Percentiles rank a stretch among this genome's conserved stretches.
phyloP scores from a whole-genome alignment of 2,113 vertebrate species.

The Columba livia region DNA sequence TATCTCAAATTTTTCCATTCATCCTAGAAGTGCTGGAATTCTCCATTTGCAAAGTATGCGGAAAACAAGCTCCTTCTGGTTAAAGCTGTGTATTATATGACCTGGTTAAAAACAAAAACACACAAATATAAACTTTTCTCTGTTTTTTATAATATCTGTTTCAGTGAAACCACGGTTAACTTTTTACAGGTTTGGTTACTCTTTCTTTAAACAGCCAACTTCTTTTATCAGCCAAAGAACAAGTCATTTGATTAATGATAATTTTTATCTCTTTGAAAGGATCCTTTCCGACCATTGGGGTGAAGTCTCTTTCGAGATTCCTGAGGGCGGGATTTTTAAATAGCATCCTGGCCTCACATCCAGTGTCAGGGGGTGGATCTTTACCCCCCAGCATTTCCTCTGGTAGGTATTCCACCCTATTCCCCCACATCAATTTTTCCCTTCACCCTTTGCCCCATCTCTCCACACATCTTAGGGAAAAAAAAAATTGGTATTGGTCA shows the following conservation, averaged over 20 bases:
- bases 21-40: neutral
- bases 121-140: neutral
- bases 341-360: constrained; percentile 77
- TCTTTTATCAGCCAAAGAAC: constrained; percentile 35
- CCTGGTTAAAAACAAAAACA: constrained; percentile 1
- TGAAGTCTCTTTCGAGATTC: constrained; percentile 81
- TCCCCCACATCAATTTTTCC: neutral
- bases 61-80: neutral
- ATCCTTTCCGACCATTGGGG: constrained; percentile 80
- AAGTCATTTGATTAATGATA: constrained; percentile 60
- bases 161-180: neutral
- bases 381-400: constrained; percentile 79
- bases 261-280: constrained; percentile 80
- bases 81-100: neutral
- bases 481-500: neutral
- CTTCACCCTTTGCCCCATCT: neutral
- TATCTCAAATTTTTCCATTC: neutral
- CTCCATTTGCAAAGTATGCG: neutral
- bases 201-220: constrained; percentile 44
- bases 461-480: neutral
- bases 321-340: constrained; percentile 80
- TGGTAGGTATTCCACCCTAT: constrained; percentile 74
- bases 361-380: constrained; percentile 76
- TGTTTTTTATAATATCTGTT: neutral
- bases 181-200: neutral